Evolutionary conservation across 2,113 vertebrate genomes (phyloP).

Genomic region (Ellobius talpinus): DNA sequence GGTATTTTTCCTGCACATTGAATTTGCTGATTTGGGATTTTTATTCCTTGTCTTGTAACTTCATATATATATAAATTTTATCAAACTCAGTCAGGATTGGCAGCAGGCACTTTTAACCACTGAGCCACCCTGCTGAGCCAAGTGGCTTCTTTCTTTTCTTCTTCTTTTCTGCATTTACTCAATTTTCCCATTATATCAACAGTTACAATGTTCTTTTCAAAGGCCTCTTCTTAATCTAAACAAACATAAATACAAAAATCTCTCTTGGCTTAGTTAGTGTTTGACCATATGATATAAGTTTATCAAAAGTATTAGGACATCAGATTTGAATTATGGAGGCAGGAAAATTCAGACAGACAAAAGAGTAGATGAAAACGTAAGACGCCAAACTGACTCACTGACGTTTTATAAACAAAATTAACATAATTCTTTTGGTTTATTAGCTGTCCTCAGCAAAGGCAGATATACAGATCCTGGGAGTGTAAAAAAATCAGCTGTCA

Average conservation of each 20-base stretch:
- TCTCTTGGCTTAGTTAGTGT: not conserved
- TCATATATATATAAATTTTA: not conserved
- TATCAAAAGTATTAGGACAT: not conserved
- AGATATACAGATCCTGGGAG: not conserved
- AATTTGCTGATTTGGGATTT: conserved; percentile 69
- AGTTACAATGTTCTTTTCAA: not conserved
- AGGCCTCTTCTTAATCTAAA: not conserved
- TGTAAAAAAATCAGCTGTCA: not conserved
- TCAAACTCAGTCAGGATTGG: not conserved
- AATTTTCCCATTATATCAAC: conserved; percentile 7
- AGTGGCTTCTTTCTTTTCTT: not conserved
- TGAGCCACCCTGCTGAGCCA: not conserved
- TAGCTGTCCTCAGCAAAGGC: not conserved
- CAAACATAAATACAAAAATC: not conserved
- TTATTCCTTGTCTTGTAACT: not conserved
- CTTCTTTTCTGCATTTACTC: conserved; percentile 46
- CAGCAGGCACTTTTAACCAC: not conserved
- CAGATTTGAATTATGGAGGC: conserved; percentile 23
- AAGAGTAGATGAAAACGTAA: conserved; percentile 59
- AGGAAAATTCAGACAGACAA: conserved; percentile 48
- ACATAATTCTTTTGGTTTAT: conserved; percentile 24
- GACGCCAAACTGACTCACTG: not conserved
- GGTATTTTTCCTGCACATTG: conserved; percentile 61
- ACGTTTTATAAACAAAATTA: conserved; percentile 54
- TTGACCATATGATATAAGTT: not conserved